Evolutionary conservation across 2,113 vertebrate species (phyloP), one percentile per base, ranked within the genome.

Genomic region (Apus apus): DNA sequence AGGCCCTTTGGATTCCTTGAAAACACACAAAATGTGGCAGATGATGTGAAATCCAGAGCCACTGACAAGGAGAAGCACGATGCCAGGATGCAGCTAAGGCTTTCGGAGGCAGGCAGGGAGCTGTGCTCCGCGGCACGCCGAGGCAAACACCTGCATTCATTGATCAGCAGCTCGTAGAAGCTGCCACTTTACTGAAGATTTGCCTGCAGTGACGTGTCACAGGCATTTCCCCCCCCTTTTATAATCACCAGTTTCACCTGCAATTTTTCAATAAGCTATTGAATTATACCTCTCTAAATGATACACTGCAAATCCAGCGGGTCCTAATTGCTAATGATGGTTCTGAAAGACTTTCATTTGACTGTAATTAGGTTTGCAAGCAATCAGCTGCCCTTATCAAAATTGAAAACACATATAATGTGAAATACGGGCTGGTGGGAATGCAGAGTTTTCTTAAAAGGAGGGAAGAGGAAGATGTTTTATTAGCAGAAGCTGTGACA

Each of bases 351-450:
- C 87, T 96, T 94, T 96, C 93, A 95, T 97, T 92, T 96, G 92
- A 93, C 90, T 97, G 53, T 96, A 94, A 97, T 98, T 97, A 97
- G 94, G 82, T 89, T 97, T 96, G 96, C 87, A 97, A 97, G 96
- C 97, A 97, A 84, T 96, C 94, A 97, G 80, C 91, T 96, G 81
- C 90, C 90, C 94, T 96, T 96, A 96, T 95, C 96, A 80, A 76
- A 54, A 84, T 74, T 82, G 92, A 90, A 91, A 94, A 80, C 86
- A 90, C 85, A 94, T 84, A 87, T 94, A 81, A 81, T 88, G 66
- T 82, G 64, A 94, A 97, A 96, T 85, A 90, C 5, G 34, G 92
- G 92, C 96, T 95, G 95, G 89, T 89, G 64, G 90, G 82, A 90
- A 80, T 0, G 4, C 6, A 58, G 32, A 2, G 0, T 46, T 88